Percentiles rank a stretch among this genome's conserved stretches.
These are phyloP conservation scores for Pherbina coryleti DNA, from an alignment of 2,888 invertebrate species.

Conservation along the genomic window DNA sequence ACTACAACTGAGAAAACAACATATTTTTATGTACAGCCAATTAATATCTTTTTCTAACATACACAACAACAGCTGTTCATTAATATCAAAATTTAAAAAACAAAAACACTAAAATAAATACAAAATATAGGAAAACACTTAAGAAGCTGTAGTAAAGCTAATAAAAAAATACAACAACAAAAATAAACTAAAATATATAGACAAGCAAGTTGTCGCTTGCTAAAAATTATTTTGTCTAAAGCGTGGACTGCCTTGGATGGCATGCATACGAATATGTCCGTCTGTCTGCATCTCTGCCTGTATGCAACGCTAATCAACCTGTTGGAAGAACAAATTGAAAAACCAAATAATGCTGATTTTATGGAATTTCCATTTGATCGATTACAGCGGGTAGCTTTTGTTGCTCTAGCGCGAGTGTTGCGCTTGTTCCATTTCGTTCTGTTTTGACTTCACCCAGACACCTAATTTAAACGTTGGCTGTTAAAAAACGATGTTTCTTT, in stretches of 20 bases:
- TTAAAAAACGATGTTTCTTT: neutral
- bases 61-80: slow-evolving; percentile 60
- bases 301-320: slow-evolving; percentile 52
- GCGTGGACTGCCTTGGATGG: neutral
- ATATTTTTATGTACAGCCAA: slow-evolving; percentile 58
- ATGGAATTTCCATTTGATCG: slow-evolving; percentile 54
- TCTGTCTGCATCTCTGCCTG: slow-evolving; percentile 35
- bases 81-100: slow-evolving; percentile 53
- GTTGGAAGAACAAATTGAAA: slow-evolving; percentile 46
- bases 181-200: slow-evolving; percentile 1
- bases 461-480: neutral
- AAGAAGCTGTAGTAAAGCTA: neutral
- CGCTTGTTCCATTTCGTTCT: no score
- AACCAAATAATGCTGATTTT: slow-evolving; percentile 36
- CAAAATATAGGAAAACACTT: neutral
- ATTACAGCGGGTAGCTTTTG: slow-evolving; percentile 26
- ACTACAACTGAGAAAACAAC: slow-evolving; percentile 49
- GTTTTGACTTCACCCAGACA: neutral
- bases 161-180: slow-evolving; percentile 16
- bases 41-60: slow-evolving; percentile 57
- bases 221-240: no score
- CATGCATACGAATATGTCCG: neutral
- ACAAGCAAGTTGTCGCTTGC: neutral
- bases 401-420: neutral
- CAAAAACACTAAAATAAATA: neutral